Evolutionary conservation across 1,140 invertebrate species (phyloP), one percentile per base, ranked within the genome.

Genomic region (Aricia agestis): DNA sequence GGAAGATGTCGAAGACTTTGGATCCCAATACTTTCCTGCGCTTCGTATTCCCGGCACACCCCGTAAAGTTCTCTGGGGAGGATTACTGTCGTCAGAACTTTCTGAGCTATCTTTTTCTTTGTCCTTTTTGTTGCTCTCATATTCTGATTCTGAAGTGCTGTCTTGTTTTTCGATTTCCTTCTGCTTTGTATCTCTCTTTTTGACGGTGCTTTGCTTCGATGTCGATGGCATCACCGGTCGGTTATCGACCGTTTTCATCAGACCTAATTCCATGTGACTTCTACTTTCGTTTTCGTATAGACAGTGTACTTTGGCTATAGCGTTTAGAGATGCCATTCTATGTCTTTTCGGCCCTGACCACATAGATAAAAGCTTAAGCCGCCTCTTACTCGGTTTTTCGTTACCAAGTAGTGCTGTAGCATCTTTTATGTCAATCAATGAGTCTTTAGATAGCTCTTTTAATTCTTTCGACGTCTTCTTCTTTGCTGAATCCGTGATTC

Each of bases 281-380:
- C 95, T 92, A 58, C 95, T 95, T 86, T 98, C 97, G 83, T 98
- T 97, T 86, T 98, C 97, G 78, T 97, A 98, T 13, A 98, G 92
- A 83, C 97, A 97, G 84, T 98, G 97, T 41, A 98, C 97, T 93
- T 98, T 98, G n/a, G 97, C 97, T 77, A 96, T 87, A 0, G 97
- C 97, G 87, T 98, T 98, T 17, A 98, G 85, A 6, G 97, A 97
- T 32, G 97, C 97, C 82, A 97, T 97, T 74, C 97, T 93, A 82
- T 96, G 95, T 69, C 95, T 93, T 87, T 97, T 97, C 10, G 96
- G 95, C 0, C 95, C 95, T 69, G 80, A 77, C 92, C 92, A 92
- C 89, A 92, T 92, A 9, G 90, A 92, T 68, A 92, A 75, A 31
- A 92, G 78, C 75, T 91, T 92, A 7, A 89, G 81, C 17, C 90